Evolutionary conservation across 1,140 invertebrate species (phyloP), one percentile per base, ranked within the genome.

Genomic region (Sarcophaga peregrina): DNA sequence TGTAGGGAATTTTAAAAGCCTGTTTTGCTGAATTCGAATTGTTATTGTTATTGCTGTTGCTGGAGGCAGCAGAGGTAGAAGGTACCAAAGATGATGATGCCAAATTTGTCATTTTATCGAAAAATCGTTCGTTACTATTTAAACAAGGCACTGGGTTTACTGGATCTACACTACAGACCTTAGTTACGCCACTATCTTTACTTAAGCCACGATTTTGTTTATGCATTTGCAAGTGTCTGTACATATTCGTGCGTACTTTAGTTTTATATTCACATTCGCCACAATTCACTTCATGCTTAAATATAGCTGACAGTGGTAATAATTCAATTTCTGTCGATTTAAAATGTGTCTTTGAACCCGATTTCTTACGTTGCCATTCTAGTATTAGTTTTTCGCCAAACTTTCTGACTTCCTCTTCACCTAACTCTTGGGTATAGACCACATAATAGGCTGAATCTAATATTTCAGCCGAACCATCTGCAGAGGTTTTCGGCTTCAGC

Each of bases 91-190:
- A 84, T 8, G 83, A 84, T 15, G 83, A 84, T 0, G 96, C 95
- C 15, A 96, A 91, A 89, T 96, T 96, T 0, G 94, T 92, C 95
- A 96, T 96, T 88, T 95, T 95, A 87, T 96, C 95, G 87, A 96
- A 96, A 93, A 96, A 95, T 84, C 92, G 93, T 86, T 96, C 95
- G 82, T 94, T 95, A 50, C 94, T 94, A 76, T 95, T 94, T 20
- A 96, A 90, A 88, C 95, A 95, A 0, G 95, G 95, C 0, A 96
- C 95, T 0, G 95, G 95, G 91, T 96, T 96, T 0, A 96, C 93
- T 0, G 94, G 93, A 0, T 94, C 93, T 0, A 92, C 93, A 84
- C 93, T 91, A 1, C 94, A 92, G 3, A 94, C 93, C 0, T 91
- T 47, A 91, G 83, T 92, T 91, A 82, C 93, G 9, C 50, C 81